These are phyloP conservation scores for Actenoides hombroni DNA, from an alignment of 2,113 vertebrate genomes.

Conservation along the genomic window DNA sequence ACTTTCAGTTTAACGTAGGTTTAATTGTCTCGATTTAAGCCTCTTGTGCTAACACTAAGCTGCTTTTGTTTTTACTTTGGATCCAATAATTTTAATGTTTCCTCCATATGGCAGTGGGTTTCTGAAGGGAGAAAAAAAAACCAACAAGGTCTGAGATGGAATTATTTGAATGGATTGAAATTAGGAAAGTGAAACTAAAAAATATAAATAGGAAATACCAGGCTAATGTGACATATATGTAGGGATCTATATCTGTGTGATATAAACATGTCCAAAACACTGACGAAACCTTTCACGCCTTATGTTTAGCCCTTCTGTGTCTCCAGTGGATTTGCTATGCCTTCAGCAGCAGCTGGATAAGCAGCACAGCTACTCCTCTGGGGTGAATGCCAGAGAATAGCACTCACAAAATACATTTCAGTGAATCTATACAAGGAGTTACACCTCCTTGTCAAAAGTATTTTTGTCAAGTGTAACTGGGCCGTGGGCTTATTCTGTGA, in stretches of 20 bases:
- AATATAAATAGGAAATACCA: not conserved
- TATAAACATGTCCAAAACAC: not conserved
- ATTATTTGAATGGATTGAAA: constrained; percentile 1
- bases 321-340: not conserved
- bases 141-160: constrained; percentile 22
- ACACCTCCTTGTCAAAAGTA: not conserved
- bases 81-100: constrained; percentile 69
- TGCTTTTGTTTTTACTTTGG: constrained; percentile 67
- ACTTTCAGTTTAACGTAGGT: constrained; percentile 60
- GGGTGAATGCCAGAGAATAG: not conserved
- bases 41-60: constrained; percentile 54
- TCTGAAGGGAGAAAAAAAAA: not conserved
- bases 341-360: not conserved
- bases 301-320: not conserved
- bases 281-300: not conserved
- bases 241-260: not conserved
- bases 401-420: not conserved
- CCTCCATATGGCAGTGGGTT: constrained; percentile 56
- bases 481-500: not conserved
- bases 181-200: constrained; percentile 36
- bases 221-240: not conserved
- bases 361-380: not conserved
- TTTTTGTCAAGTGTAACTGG: not conserved
- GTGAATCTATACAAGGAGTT: constrained; percentile 6
- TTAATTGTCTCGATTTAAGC: constrained; percentile 61